Conservation (phyloP, 2,888 invertebrate genomes). For the Eupithecia dodoneata region DNA sequence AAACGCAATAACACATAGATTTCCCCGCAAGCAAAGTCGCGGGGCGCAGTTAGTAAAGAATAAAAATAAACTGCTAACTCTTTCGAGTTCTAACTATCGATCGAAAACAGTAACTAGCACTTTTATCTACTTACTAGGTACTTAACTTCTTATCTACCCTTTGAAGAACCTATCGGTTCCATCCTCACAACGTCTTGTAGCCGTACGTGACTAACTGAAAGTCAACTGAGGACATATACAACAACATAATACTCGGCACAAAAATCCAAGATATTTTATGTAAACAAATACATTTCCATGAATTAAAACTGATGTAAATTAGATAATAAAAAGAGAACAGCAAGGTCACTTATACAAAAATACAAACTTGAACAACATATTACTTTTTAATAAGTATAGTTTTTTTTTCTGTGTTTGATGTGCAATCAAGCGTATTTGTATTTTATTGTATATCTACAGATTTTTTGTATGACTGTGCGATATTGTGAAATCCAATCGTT, state of each 20-base stretch:
- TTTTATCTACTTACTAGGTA: background rate
- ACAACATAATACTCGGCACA: background rate
- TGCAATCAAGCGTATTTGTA: no score
- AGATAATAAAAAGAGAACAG: background rate
- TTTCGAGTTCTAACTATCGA: background rate
- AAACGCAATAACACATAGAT: no score
- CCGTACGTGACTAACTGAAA: slow-evolving; percentile 1
- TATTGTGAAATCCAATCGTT: background rate
- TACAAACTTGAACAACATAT: background rate
- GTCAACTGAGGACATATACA: background rate
- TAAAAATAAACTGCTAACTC: no score
- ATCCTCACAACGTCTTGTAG: background rate
- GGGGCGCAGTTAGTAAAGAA: no score
- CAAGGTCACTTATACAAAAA: background rate
- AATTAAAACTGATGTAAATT: background rate
- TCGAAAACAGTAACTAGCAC: background rate
- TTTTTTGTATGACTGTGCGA: background rate
- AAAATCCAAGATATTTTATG: background rate
- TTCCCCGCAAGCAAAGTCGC: no score
- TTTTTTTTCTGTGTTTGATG: no score
- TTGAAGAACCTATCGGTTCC: background rate
- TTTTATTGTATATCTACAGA: no score
- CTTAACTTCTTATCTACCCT: background rate
- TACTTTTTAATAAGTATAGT: no score
- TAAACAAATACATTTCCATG: background rate